Percentiles rank a stretch among this genome's conserved stretches.
Conservation (phyloP, 1,140 invertebrate species). For the Musca domestica region DNA sequence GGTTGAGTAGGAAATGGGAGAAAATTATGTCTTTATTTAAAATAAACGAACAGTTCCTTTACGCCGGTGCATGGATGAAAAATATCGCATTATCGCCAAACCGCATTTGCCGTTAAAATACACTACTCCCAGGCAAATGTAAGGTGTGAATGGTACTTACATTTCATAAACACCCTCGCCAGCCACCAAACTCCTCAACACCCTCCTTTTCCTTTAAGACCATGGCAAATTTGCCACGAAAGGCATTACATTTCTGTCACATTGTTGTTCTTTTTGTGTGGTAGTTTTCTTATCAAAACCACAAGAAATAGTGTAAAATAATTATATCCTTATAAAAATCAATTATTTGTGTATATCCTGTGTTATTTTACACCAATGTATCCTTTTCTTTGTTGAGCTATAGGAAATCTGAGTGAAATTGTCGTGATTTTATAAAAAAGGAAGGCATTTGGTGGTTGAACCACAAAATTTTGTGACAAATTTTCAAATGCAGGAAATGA, state of each 20-base stretch:
- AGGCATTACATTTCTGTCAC: neutral
- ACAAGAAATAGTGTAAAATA: neutral
- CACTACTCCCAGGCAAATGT: neutral
- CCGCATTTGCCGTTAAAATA: no score
- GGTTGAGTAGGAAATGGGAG: no score
- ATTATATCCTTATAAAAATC: neutral
- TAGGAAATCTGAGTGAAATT: neutral
- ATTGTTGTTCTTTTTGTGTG: neutral
- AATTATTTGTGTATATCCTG: slow-evolving; percentile 20
- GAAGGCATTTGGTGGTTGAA: no score
- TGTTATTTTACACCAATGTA: neutral
- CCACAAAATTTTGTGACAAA: no score
- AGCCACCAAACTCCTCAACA: neutral
- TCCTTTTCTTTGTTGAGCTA: slow-evolving; percentile 1
- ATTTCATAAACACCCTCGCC: slow-evolving; percentile 19
- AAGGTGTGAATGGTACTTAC: slow-evolving; percentile 16
- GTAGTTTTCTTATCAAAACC: neutral
- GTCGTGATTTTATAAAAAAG: no score
- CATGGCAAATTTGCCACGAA: neutral
- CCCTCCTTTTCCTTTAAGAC: neutral
- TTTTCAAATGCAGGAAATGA: no score
- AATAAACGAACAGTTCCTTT: no score
- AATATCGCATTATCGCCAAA: no score
- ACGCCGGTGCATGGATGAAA: no score
- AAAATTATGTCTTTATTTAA: no score